phyloP scores from a whole-genome alignment of 2,797 vertebrate species.

The Rhabdomys pumilio region DNA sequence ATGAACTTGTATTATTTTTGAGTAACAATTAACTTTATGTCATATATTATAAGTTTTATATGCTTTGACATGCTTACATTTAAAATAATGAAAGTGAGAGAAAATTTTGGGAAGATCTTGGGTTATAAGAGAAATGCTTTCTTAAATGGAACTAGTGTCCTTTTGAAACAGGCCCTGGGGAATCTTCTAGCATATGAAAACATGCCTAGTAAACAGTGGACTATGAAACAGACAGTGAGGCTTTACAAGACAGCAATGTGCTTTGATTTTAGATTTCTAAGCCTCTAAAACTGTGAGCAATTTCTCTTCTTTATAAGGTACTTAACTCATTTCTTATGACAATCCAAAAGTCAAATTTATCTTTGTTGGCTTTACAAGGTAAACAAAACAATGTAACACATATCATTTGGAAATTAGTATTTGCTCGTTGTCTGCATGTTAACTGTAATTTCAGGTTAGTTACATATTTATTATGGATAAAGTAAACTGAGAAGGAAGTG shows the following conservation, averaged over 20 bases:
- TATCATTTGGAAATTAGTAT: neutral
- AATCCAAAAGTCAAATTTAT: neutral
- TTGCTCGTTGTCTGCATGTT: neutral
- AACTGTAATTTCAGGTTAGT: conserved; percentile 20
- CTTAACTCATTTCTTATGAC: neutral
- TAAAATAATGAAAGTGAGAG: neutral
- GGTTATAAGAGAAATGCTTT: neutral
- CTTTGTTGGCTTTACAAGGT: neutral
- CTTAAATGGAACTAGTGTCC: neutral
- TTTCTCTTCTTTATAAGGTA: neutral
- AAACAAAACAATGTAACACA: neutral
- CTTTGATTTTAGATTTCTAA: neutral
- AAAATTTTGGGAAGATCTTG: neutral
- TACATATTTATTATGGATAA: neutral
- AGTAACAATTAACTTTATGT: neutral
- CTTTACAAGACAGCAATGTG: neutral
- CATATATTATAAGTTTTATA: neutral
- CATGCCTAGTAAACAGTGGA: neutral
- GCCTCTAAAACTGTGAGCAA: neutral
- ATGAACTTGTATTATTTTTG: neutral
- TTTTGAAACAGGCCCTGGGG: neutral
- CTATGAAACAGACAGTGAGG: neutral
- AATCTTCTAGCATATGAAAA: neutral
- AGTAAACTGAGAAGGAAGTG: neutral
- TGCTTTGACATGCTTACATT: neutral